Evolutionary conservation across 1,140 invertebrate genomes (phyloP).

Genomic region (Oryctes rhinoceros): DNA sequence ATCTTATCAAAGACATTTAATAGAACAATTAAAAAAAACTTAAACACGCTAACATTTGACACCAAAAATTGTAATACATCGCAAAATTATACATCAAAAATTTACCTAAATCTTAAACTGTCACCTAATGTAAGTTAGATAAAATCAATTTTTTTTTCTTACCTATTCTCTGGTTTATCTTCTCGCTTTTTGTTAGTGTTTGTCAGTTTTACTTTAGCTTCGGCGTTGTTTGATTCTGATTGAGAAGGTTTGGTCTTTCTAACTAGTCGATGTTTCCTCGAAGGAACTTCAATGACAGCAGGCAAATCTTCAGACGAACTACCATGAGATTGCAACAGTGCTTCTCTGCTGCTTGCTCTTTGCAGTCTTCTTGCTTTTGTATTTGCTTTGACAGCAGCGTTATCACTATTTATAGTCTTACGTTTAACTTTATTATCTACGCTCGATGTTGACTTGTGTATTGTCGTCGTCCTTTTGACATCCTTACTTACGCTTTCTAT

Average conservation of each 20-base stretch:
- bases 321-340: slow-evolving; percentile 60
- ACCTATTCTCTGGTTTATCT: slow-evolving; percentile 45
- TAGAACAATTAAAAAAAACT: no score
- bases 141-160: neutral
- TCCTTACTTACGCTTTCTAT: slow-evolving; percentile 58
- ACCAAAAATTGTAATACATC: no score
- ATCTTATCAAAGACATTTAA: no score
- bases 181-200: slow-evolving; percentile 47
- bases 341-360: slow-evolving; percentile 63
- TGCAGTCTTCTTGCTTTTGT: slow-evolving; percentile 62
- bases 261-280: slow-evolving; percentile 56
- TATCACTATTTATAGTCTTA: slow-evolving; percentile 22
- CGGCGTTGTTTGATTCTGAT: slow-evolving; percentile 53
- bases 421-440: slow-evolving; percentile 46
- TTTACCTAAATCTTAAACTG: no score
- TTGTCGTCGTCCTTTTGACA: slow-evolving; percentile 49
- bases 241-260: slow-evolving; percentile 56
- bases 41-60: no score
- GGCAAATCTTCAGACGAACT: slow-evolving; percentile 64
- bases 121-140: no score
- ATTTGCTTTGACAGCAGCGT: slow-evolving; percentile 49
- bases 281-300: slow-evolving; percentile 55
- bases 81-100: no score
- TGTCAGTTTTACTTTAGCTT: slow-evolving; percentile 50
- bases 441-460: slow-evolving; percentile 25